phyloP scores from a whole-genome alignment of 1,140 invertebrate genomes.

The Bemisia tabaci region DNA sequence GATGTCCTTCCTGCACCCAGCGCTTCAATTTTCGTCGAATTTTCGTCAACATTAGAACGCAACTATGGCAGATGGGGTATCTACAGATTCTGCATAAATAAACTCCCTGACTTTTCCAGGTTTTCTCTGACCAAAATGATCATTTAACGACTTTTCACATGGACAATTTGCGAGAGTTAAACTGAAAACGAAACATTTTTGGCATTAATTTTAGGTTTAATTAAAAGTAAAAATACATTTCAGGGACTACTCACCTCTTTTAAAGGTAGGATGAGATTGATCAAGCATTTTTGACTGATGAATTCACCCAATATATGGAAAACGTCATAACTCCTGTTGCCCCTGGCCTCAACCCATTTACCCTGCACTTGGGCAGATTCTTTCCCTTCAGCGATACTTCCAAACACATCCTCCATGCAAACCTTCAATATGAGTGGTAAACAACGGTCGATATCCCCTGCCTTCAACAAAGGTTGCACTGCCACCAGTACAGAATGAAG shows the following conservation, averaged over 20 bases:
- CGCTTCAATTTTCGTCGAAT: no score
- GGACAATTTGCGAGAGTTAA: no score
- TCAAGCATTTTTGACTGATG: slow-evolving; percentile 57
- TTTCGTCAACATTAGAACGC: no score
- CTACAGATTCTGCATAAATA: no score
- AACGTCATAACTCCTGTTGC: slow-evolving; percentile 76
- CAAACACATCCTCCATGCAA: slow-evolving; percentile 79
- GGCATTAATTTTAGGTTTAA: slow-evolving; percentile 10
- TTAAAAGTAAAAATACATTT: background rate
- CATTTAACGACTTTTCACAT: no score
- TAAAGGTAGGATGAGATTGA: slow-evolving; percentile 65
- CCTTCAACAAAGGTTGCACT: slow-evolving; percentile 47
- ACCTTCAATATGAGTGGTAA: slow-evolving; percentile 54
- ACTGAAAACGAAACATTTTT: slow-evolving; percentile 2
- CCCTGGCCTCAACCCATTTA: slow-evolving; percentile 64
- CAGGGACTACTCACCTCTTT: slow-evolving; percentile 46
- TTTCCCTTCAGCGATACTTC: slow-evolving; percentile 77
- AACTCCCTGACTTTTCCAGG: no score
- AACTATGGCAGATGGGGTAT: no score
- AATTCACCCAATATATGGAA: slow-evolving; percentile 66
- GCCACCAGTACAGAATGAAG: slow-evolving; percentile 66
- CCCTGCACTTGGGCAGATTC: slow-evolving; percentile 67
- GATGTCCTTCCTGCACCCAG: no score
- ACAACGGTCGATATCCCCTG: slow-evolving; percentile 62
- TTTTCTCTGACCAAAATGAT: no score